A percentile compares a stretch with the other conserved stretches of the same genome.
These are phyloP conservation scores for Patella ulyssiponensis DNA, from an alignment of 2,888 invertebrate genomes.

Conservation along the genomic window DNA sequence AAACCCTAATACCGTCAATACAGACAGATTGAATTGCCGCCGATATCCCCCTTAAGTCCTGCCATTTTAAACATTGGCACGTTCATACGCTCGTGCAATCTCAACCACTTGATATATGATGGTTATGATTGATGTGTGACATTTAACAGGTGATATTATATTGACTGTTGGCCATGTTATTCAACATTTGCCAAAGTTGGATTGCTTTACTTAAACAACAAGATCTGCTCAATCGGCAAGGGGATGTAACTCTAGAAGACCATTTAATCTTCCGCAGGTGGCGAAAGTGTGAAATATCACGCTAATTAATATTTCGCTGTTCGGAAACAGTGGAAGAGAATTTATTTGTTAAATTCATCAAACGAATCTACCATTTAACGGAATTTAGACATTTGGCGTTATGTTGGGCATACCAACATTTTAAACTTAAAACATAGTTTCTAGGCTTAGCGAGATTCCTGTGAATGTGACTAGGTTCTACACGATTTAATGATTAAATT, in stretches of 20 bases:
- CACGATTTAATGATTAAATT: too few species aligned
- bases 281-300: neutral
- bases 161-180: neutral
- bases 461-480: too few species aligned
- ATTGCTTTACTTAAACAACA: conserved; percentile 5
- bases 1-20: neutral
- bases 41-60: neutral
- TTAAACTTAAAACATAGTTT: too few species aligned
- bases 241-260: conserved; percentile 5
- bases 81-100: neutral
- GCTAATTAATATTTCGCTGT: too few species aligned
- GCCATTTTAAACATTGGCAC: neutral
- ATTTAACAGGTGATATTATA: conserved; percentile 4
- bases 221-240: neutral
- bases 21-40: neutral
- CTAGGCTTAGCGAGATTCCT: too few species aligned
- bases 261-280: neutral
- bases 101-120: neutral
- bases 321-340: too few species aligned
- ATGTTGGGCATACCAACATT: too few species aligned
- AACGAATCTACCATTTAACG: too few species aligned
- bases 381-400: too few species aligned
- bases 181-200: conserved; percentile 4
- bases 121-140: conserved; percentile 3
- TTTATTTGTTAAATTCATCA: too few species aligned